Percentiles rank a stretch among this genome's conserved stretches.
phyloP scores from a whole-genome alignment of 2,113 vertebrate genomes.

The Brachypteracias leptosomus region DNA sequence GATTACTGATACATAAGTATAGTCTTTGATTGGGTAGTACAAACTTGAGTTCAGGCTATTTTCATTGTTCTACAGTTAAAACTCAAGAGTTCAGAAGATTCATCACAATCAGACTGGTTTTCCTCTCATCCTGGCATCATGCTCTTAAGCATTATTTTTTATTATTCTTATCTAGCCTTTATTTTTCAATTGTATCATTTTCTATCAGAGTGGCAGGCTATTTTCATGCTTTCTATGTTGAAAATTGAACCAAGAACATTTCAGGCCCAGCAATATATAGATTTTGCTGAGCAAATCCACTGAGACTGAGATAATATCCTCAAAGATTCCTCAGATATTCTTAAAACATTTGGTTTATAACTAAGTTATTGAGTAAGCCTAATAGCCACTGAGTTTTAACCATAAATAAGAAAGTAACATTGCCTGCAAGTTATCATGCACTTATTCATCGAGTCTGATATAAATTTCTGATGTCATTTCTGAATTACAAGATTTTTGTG shows the following conservation, averaged over 20 bases:
- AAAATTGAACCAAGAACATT: neutral
- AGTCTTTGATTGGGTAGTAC: neutral
- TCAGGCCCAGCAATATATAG: neutral
- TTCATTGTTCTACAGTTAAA: neutral
- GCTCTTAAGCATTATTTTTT: neutral
- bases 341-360: neutral
- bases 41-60: neutral
- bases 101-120: neutral
- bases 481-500: neutral
- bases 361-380: neutral
- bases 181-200: neutral
- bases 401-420: neutral
- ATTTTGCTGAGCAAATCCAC: neutral
- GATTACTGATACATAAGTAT: neutral
- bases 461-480: neutral
- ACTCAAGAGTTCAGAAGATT: neutral
- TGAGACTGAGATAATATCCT: neutral
- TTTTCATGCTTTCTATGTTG: neutral
- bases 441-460: neutral
- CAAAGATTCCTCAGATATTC: neutral
- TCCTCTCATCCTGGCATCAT: neutral
- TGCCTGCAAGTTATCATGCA: neutral
- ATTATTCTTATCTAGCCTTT: neutral
- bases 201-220: neutral
- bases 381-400: neutral